Conservation (phyloP, 1,140 invertebrate genomes). For the Brachionus manjavacas region DNA sequence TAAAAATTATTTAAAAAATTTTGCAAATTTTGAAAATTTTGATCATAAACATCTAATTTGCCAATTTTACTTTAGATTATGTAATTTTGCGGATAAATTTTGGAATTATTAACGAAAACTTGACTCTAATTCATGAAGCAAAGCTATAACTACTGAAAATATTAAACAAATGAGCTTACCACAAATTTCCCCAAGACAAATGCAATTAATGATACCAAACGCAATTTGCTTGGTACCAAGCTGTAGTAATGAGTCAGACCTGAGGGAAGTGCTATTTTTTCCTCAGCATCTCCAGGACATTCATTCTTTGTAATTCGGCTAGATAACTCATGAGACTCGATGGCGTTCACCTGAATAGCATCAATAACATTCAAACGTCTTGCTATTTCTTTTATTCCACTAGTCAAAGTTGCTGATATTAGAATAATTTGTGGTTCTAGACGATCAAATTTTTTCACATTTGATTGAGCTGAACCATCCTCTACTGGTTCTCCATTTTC, state of each 20-base stretch:
- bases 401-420: constrained; percentile 37
- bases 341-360: constrained; percentile 21
- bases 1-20: background rate
- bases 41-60: no score
- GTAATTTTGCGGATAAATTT: no score
- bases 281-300: background rate
- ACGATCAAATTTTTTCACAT: background rate
- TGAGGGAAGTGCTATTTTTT: constrained; percentile 12
- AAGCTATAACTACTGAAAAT: no score
- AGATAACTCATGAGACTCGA: background rate
- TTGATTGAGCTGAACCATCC: background rate
- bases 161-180: background rate
- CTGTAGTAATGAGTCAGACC: constrained; percentile 10
- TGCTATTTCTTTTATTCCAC: constrained; percentile 35
- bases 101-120: no score
- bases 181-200: constrained; percentile 30
- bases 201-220: constrained; percentile 24
- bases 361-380: constrained; percentile 21
- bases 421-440: constrained; percentile 38
- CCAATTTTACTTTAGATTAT: no score
- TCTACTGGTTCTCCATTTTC: constrained; percentile 42
- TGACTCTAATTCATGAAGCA: no score
- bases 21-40: no score
- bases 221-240: constrained; percentile 38
- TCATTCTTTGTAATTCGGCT: background rate